Evolutionary conservation across 1,140 invertebrate genomes (phyloP).

Genomic region (Drosophila nannoptera): DNA sequence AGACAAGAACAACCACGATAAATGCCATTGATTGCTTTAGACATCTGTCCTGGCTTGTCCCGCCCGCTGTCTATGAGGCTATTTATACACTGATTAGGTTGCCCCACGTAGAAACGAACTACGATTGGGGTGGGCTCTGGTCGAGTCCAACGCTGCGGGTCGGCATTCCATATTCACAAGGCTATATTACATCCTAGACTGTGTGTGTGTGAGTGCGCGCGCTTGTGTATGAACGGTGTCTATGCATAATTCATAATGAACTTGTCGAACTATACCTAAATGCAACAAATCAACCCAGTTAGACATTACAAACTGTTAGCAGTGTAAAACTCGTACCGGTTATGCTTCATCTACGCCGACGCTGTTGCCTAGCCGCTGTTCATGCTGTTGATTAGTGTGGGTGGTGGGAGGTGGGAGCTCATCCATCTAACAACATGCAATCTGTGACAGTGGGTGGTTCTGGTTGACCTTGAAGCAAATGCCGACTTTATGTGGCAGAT

Average conservation of each 20-base stretch:
- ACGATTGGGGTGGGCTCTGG: neutral
- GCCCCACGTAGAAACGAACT: constrained; percentile 40
- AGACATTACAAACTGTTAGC: constrained; percentile 4
- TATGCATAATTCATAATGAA: constrained; percentile 32
- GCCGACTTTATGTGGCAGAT: constrained; percentile 9
- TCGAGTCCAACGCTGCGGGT: constrained; percentile 2
- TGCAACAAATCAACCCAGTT: constrained; percentile 8
- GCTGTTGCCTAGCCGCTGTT: constrained; percentile 8
- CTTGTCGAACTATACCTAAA: constrained; percentile 14
- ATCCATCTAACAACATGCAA: constrained; percentile 10
- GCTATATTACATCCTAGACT: constrained; percentile 21
- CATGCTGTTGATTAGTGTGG: neutral
- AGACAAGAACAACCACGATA: constrained; percentile 6
- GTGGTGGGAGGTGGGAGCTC: neutral
- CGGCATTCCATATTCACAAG: neutral
- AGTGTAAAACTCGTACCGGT: neutral
- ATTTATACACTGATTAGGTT: constrained; percentile 58
- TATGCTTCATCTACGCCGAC: constrained; percentile 5
- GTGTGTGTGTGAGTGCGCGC: constrained; percentile 5
- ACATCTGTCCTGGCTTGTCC: neutral
- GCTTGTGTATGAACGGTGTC: neutral
- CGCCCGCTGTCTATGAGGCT: constrained; percentile 28
- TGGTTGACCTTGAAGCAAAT: constrained; percentile 25
- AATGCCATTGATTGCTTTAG: neutral
- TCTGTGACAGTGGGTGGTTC: constrained; percentile 6